Evolutionary conservation across 2,888 invertebrate genomes (phyloP).

Genomic region (Helicoverpa assulta): DNA sequence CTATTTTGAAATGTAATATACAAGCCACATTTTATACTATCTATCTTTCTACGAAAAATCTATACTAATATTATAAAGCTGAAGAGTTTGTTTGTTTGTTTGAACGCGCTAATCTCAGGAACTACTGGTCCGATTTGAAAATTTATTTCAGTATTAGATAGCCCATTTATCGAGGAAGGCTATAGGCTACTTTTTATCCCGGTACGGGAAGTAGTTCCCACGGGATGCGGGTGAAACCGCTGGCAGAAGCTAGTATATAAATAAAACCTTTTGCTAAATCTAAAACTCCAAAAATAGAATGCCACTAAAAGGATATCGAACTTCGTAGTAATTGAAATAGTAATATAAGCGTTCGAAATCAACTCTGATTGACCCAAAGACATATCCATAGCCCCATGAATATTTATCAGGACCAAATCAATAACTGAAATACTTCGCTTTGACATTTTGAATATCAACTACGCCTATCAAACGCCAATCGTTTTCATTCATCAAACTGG

Average conservation of each 20-base stretch:
- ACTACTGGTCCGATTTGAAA: no score
- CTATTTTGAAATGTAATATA: background rate
- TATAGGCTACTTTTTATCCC: no score
- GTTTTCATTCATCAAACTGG: slow-evolving; percentile 22
- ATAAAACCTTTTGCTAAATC: slow-evolving; percentile 1
- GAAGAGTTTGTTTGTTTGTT: no score
- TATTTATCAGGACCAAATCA: slow-evolving; percentile 60
- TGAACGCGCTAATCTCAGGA: no score
- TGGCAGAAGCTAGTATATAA: no score
- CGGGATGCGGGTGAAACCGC: no score
- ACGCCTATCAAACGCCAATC: slow-evolving; percentile 28
- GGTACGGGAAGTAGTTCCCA: no score
- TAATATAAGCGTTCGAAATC: slow-evolving; percentile 35
- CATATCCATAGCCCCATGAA: slow-evolving; percentile 56
- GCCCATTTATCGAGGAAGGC: no score
- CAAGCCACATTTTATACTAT: background rate
- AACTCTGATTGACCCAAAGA: slow-evolving; percentile 53
- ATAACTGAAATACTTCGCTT: slow-evolving; percentile 45
- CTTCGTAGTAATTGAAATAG: slow-evolving; percentile 22
- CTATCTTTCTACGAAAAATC: no score
- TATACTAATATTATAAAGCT: no score
- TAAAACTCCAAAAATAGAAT: slow-evolving; percentile 14
- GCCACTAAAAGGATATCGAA: slow-evolving; percentile 32
- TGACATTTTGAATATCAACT: slow-evolving; percentile 23
- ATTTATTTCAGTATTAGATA: no score